Percentiles rank a stretch among this genome's conserved stretches.
Conservation (phyloP, 2,797 vertebrate genomes). For the Geotrypetes seraphini region DNA sequence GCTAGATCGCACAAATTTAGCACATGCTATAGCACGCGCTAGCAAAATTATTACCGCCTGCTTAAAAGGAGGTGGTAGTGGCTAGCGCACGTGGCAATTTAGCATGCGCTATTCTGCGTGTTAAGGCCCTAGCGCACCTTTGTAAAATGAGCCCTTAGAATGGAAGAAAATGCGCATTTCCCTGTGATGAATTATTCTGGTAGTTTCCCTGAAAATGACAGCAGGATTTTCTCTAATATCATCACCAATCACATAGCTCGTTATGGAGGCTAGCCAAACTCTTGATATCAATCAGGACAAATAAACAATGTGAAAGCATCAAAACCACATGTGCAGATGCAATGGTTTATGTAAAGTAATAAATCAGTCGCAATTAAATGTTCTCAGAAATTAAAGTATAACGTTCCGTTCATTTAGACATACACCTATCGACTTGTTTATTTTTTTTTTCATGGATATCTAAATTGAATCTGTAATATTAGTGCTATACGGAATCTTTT, state of each 20-base stretch:
- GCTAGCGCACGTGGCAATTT: no score
- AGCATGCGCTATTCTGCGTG: no score
- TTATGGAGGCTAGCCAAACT: constrained; percentile 54
- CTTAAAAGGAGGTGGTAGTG: no score
- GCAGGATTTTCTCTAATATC: constrained; percentile 59
- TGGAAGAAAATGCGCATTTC: constrained; percentile 65
- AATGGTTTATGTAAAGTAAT: constrained; percentile 42
- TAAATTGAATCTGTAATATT: no score
- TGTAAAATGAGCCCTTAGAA: no score
- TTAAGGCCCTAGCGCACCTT: no score
- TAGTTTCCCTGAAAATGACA: constrained; percentile 54
- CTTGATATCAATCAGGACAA: constrained; percentile 58
- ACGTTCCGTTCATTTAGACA: constrained; percentile 26
- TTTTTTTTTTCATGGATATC: no score
- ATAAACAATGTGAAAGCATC: constrained; percentile 58
- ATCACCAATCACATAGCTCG: constrained; percentile 64
- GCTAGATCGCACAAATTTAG: no score
- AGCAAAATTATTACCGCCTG: no score
- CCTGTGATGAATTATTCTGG: constrained; percentile 59
- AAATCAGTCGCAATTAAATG: constrained; percentile 58
- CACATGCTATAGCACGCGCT: no score
- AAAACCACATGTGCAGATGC: constrained; percentile 35
- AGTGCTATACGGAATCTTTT: no score
- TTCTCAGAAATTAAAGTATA: constrained; percentile 55
- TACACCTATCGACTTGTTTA: neutral